Percentiles rank a stretch among this genome's conserved stretches.
Conservation (phyloP, 1,140 invertebrate genomes). For the Gryllus bimaculatus region DNA sequence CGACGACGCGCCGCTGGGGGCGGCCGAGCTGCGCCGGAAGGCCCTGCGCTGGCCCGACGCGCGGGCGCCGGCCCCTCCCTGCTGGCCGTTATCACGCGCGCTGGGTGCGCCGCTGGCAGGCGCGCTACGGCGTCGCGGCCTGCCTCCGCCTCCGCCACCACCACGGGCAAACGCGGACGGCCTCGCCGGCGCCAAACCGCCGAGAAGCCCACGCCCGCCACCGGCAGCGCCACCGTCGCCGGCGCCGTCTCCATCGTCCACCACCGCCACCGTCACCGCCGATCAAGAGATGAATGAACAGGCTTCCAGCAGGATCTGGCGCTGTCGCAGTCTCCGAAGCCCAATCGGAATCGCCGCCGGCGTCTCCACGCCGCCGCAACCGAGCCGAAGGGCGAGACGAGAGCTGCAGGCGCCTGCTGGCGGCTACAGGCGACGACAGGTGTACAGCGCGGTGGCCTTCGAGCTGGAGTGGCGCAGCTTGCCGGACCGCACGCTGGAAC, state of each 20-base stretch:
- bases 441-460: slow-evolving; percentile 38
- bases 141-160: slow-evolving; percentile 13
- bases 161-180: slow-evolving; percentile 13
- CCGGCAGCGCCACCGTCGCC: not conserved
- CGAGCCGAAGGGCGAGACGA: not conserved
- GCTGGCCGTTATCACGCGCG: slow-evolving; percentile 7
- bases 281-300: not conserved
- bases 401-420: slow-evolving; percentile 21
- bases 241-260: not conserved
- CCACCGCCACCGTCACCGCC: not conserved
- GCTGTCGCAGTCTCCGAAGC: too few relatives aligned
- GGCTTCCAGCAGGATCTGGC: not conserved
- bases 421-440: slow-evolving; percentile 34
- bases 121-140: slow-evolving; percentile 22
- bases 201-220: not conserved
- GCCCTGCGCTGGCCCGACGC: slow-evolving; percentile 24
- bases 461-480: slow-evolving; percentile 40
- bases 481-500: slow-evolving; percentile 31
- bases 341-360: too few relatives aligned
- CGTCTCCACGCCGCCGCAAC: too few relatives aligned
- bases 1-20: not conserved
- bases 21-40: slow-evolving; percentile 23
- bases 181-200: not conserved
- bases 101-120: slow-evolving; percentile 25
- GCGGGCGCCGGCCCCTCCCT: slow-evolving; percentile 19